Percentiles rank a stretch among this genome's conserved stretches.
Evolutionary conservation across 2,888 invertebrate species (phyloP).

Genomic region (Meandrusa payeni): DNA sequence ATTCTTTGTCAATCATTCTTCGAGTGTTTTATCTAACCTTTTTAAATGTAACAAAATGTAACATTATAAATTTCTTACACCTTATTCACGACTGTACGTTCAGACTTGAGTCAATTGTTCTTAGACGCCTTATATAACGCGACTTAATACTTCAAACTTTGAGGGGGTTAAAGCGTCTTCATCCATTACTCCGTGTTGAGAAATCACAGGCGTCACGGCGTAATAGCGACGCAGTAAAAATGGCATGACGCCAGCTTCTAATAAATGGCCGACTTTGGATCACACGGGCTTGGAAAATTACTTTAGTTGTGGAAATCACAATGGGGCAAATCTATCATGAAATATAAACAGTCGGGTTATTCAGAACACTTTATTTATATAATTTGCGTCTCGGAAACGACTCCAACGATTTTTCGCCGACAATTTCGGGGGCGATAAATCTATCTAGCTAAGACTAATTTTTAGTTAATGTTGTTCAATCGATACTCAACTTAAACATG

Average conservation of each 20-base stretch:
- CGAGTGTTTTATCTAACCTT: neutral
- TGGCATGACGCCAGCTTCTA: constrained; percentile 24
- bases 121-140: constrained; percentile 4
- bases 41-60: constrained; percentile 3
- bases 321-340: constrained; percentile 5
- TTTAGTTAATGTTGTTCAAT: no score
- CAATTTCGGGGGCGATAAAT: no score
- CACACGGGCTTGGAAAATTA: constrained; percentile 14
- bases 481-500: no score
- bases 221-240: constrained; percentile 22
- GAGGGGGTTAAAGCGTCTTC: constrained; percentile 23
- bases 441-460: no score
- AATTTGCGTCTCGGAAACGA: no score
- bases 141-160: constrained; percentile 21
- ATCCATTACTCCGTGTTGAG: constrained; percentile 24
- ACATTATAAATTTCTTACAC: constrained; percentile 3
- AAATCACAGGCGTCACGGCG: constrained; percentile 21
- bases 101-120: constrained; percentile 8
- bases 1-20: no score
- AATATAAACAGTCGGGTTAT: no score
- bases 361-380: no score
- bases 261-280: constrained; percentile 18
- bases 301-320: neutral
- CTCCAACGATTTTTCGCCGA: no score
- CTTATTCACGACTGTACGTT: neutral